phyloP scores from a whole-genome alignment of 2,888 invertebrate genomes.

The Salticus scenicus region DNA sequence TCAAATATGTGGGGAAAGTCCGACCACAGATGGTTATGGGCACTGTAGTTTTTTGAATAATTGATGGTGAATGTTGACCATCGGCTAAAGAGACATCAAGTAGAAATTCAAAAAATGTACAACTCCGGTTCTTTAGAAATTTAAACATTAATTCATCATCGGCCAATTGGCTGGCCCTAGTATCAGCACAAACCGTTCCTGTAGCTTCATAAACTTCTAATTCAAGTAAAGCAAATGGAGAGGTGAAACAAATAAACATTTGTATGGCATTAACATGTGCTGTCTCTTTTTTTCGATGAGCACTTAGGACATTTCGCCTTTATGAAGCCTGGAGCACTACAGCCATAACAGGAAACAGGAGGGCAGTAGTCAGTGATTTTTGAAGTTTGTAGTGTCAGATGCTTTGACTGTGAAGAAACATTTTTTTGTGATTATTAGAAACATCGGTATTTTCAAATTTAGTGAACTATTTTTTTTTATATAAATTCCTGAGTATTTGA shows the following conservation, averaged over 20 bases:
- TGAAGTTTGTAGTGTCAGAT: not conserved
- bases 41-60: too few relatives aligned
- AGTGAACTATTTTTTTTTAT: too few relatives aligned
- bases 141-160: too few relatives aligned
- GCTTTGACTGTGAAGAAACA: not conserved
- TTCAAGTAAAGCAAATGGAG: not conserved
- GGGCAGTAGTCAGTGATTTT: not conserved
- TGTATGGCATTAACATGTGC: not conserved
- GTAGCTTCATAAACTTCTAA: too few relatives aligned
- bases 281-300: not conserved
- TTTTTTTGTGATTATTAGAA: not conserved
- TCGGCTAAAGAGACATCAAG: too few relatives aligned
- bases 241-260: not conserved
- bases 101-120: not conserved
- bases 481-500: too few relatives aligned
- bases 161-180: too few relatives aligned
- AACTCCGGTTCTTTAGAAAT: not conserved
- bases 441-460: not conserved
- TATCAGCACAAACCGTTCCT: too few relatives aligned
- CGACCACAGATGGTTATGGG: too few relatives aligned
- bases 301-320: constrained; percentile 17
- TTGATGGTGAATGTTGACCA: too few relatives aligned
- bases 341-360: constrained; percentile 1
- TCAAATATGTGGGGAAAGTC: too few relatives aligned
- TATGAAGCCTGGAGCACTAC: constrained; percentile 2